These are phyloP conservation scores for Cavia porcellus DNA, from an alignment of 2,113 vertebrate species.

Conservation along the genomic window DNA sequence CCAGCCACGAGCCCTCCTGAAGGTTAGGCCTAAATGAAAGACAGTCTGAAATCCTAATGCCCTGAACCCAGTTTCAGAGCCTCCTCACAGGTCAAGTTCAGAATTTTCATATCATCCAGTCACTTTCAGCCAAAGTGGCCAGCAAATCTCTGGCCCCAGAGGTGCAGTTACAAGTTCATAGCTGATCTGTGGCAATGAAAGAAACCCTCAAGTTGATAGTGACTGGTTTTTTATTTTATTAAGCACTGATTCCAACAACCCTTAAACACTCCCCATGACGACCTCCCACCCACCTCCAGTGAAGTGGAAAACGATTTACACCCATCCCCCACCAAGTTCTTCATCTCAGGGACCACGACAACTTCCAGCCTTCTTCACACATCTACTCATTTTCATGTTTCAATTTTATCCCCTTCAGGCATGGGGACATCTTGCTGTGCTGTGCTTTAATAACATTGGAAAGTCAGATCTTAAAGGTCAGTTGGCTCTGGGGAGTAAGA, in stretches of 20 bases:
- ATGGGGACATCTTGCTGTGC: background rate
- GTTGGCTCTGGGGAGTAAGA: background rate
- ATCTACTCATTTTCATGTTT: background rate
- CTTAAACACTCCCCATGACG: background rate
- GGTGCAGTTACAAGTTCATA: background rate
- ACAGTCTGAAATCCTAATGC: background rate
- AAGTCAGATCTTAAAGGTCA: conserved; percentile 1
- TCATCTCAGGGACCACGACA: background rate
- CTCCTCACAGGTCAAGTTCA: background rate
- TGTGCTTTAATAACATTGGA: background rate
- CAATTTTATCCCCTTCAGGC: background rate
- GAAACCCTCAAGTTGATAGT: background rate
- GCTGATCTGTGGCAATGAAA: background rate
- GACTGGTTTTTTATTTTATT: background rate
- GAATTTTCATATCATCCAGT: background rate
- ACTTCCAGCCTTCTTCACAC: conserved; percentile 5
- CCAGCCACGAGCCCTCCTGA: background rate
- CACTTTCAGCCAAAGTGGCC: background rate
- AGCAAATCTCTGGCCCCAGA: background rate
- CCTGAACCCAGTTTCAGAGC: background rate
- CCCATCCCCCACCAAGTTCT: background rate
- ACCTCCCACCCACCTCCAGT: background rate
- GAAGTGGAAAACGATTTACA: background rate
- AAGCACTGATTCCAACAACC: background rate
- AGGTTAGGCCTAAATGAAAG: background rate